These are phyloP conservation scores for Thunnus thynnus DNA, from an alignment of 2,113 vertebrate genomes.

Conservation along the genomic window DNA sequence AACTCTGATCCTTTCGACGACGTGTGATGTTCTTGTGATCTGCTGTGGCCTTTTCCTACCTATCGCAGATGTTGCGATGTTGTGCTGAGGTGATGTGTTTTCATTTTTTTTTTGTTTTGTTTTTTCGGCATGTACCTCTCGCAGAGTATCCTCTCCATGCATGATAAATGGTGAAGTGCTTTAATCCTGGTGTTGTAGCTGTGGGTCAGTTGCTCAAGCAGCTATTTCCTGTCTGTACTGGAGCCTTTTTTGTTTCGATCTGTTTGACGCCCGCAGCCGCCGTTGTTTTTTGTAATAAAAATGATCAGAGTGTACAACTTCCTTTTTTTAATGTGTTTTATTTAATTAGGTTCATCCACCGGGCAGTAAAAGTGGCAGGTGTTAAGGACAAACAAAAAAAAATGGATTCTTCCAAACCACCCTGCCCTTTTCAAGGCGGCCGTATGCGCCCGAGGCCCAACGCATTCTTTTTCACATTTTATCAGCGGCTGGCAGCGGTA, in stretches of 20 bases:
- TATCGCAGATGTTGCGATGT: constrained; percentile 61
- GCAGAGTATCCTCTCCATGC: constrained; percentile 68
- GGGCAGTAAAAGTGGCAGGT: constrained; percentile 22
- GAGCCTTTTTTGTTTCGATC: constrained; percentile 55
- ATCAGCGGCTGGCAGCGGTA: constrained; percentile 72
- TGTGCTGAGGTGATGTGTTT: constrained; percentile 64
- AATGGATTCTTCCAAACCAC: constrained; percentile 32
- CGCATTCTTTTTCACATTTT: constrained; percentile 63
- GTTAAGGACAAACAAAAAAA: constrained; percentile 43
- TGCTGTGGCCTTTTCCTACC: constrained; percentile 78
- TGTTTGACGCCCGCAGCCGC: constrained; percentile 52
- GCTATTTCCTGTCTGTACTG: constrained; percentile 66
- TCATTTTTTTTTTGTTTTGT: not conserved
- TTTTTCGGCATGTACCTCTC: constrained; percentile 63
- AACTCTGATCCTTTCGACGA: constrained; percentile 54
- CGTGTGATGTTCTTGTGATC: constrained; percentile 74
- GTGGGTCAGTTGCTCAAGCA: constrained; percentile 71
- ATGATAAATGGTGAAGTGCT: constrained; percentile 76
- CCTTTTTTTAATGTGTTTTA: constrained; percentile 48
- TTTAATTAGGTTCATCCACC: constrained; percentile 38
- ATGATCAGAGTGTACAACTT: constrained; percentile 50
- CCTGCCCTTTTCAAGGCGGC: constrained; percentile 58
- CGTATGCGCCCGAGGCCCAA: constrained; percentile 28
- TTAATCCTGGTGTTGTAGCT: constrained; percentile 72
- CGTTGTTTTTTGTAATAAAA: constrained; percentile 75